Base-by-base conservation (phyloP, 2,113 vertebrate genomes). In the Etia nguti region DNA sequence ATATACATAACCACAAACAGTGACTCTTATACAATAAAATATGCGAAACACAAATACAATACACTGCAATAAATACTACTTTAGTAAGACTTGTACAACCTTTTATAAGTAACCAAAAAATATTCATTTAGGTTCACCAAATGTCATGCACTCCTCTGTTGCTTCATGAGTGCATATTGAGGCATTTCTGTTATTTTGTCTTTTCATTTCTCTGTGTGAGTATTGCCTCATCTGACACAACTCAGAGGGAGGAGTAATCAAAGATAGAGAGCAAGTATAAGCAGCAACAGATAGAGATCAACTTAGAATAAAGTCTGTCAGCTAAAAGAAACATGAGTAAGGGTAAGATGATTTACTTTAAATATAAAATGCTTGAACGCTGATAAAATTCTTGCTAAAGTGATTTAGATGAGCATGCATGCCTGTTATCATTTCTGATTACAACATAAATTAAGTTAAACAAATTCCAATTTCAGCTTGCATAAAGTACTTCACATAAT, bases 321-420 rank as follows among this genome's bases (percentile, higher is more conserved):
- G 6, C 52, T 41, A 82, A 3, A 18, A 68, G 38, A 15, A 79
- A 43, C 8, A 92, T 88, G 87, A 10, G 8, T 2, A 13, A 34
- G 9, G 93, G 93, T 93, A 92, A 92, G 90, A 87, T 7, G 5
- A 24, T 82, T 68, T 8, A 7, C 24, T 82, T 75, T 57, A 57
- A 16, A 52, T 50, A 50, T 50, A 50, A 50, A 50, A 56, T 56
- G 55, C 15, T 13, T 56, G 22, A 56, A 56, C 4, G 22, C 55
- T 56, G 55, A 56, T 56, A 56, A 22, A 56, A 26, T 26, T 56
- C 55, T 0, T 56, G 22, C 22, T 56, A 56, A 56, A 56, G 11
- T 26, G 22, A 56, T 56, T 24, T 56, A 56, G 54, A 56, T 56
- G 22, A 56, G 22, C 22, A 56, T 56, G 11, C 59, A 60, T 10